A percentile compares a stretch with the other conserved stretches of the same genome.
phyloP scores from a whole-genome alignment of 23 tunicate genomes.

The Botrylloides violaceus region DNA sequence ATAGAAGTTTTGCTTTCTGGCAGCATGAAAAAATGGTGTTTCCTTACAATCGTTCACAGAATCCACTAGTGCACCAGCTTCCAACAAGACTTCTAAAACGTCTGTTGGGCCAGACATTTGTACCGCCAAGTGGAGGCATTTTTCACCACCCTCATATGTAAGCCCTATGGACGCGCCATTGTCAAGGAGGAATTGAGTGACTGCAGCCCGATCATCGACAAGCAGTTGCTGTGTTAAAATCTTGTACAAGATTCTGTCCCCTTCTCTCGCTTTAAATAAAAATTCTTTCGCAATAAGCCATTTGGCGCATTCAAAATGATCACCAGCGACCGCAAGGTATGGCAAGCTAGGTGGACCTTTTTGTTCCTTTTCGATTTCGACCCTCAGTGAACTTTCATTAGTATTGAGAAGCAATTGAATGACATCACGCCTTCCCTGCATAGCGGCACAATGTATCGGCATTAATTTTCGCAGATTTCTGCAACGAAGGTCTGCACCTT shows the following conservation, averaged over 20 bases:
- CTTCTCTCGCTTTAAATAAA: constrained; percentile 52
- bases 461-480: constrained; percentile 48
- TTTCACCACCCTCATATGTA: constrained; percentile 59
- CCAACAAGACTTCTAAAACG: constrained; percentile 40
- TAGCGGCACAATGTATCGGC: constrained; percentile 93
- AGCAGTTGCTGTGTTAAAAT: constrained; percentile 46
- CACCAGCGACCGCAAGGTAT: constrained; percentile 55
- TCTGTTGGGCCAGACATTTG: constrained; percentile 57
- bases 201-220: constrained; percentile 41
- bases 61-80: constrained; percentile 53
- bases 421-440: constrained; percentile 87
- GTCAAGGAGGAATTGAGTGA: constrained; percentile 44
- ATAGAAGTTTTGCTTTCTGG: constrained; percentile 57
- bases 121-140: constrained; percentile 63
- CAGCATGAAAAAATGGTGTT: constrained; percentile 64
- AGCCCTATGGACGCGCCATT: constrained; percentile 54
- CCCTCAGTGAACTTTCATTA: constrained; percentile 40
- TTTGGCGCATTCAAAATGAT: constrained; percentile 49
- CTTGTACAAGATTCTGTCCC: constrained; percentile 54
- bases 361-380: constrained; percentile 45
- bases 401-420: constrained; percentile 53
- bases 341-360: constrained; percentile 81
- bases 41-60: constrained; percentile 37
- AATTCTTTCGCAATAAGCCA: constrained; percentile 72
- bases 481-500: constrained; percentile 38